Conservation (phyloP, 2,797 vertebrate species). For the Thalassophryne amazonica region DNA sequence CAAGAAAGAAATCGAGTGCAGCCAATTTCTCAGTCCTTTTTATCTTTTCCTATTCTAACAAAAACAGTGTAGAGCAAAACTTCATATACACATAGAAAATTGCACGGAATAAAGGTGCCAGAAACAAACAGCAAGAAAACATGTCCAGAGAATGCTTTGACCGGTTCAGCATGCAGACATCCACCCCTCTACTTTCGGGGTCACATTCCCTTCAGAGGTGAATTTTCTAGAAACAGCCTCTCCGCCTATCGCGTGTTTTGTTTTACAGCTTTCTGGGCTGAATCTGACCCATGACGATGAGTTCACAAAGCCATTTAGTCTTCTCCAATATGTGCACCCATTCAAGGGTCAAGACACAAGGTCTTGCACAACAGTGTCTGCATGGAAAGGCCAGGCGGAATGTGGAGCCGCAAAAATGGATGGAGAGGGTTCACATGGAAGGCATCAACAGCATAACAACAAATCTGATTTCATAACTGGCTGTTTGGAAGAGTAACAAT, state of each 20-base stretch:
- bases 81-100: conserved; percentile 7
- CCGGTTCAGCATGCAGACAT: conserved; percentile 14
- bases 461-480: too few relatives aligned
- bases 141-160: neutral
- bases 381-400: conserved; percentile 31
- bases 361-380: conserved; percentile 17
- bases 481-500: too few relatives aligned
- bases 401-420: conserved; percentile 5
- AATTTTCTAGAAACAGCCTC: conserved; percentile 17
- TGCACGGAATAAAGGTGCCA: neutral
- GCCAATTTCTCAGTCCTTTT: too few relatives aligned
- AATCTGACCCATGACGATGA: conserved; percentile 27
- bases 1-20: too few relatives aligned
- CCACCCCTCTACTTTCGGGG: neutral
- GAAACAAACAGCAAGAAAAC: conserved; percentile 4
- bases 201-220: conserved; percentile 13
- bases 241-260: conserved; percentile 28
- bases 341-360: conserved; percentile 46
- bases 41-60: conserved; percentile 8
- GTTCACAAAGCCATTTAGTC: conserved; percentile 36
- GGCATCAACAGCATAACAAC: conserved; percentile 6
- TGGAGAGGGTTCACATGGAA: conserved; percentile 29
- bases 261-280: conserved; percentile 3
- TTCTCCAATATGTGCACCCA: conserved; percentile 26
- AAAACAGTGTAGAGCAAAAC: conserved; percentile 5